These are phyloP conservation scores for Albula glossodonta DNA, from an alignment of 2,113 vertebrate genomes.

Conservation along the genomic window DNA sequence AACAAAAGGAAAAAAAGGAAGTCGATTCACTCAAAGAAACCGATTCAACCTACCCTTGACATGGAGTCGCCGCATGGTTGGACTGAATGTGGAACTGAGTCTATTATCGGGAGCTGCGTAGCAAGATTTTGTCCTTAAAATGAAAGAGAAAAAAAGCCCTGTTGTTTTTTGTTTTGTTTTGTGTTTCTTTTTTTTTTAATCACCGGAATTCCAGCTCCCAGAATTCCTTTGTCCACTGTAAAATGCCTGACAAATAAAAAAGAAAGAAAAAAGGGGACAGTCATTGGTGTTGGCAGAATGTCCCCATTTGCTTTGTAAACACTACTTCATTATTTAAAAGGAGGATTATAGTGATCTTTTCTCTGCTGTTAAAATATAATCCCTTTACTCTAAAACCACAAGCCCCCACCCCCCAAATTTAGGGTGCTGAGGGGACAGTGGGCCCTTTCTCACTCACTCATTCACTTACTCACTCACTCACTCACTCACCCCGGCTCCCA, in stretches of 20 bases:
- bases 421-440: not conserved
- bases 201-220: conserved; percentile 7
- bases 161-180: not conserved
- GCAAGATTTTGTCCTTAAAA: conserved; percentile 19
- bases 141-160: not conserved
- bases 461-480: not conserved
- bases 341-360: not conserved
- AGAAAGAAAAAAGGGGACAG: too few relatives aligned
- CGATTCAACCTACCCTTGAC: not conserved
- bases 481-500: not conserved
- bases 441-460: not conserved
- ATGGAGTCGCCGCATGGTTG: not conserved
- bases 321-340: not conserved
- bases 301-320: conserved; percentile 13
- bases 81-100: not conserved
- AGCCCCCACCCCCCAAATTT: not conserved
- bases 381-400: not conserved
- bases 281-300: not conserved
- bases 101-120: not conserved
- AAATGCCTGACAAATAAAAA: not conserved
- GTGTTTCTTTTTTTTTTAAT: not conserved
- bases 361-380: conserved; percentile 25
- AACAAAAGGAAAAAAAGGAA: not conserved
- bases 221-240: conserved; percentile 8
- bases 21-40: conserved; percentile 10